Evolutionary conservation across 2,113 vertebrate genomes (phyloP).

Genomic region (Haemorhous mexicanus): DNA sequence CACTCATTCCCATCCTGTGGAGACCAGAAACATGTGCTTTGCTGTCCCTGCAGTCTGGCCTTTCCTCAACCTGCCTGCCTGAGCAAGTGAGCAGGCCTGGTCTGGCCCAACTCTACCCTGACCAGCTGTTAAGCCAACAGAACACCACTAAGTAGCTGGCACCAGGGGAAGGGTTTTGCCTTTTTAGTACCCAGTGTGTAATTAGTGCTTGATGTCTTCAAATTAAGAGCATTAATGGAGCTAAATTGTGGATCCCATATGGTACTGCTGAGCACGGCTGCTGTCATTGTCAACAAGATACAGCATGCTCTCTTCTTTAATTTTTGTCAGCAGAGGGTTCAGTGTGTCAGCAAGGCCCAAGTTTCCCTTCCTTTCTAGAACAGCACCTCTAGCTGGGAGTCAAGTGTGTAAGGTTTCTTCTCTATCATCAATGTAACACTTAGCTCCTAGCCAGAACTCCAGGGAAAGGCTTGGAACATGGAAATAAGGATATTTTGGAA

Average conservation of each 20-base stretch:
- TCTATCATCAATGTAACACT: accelerated
- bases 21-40: conserved; percentile 59
- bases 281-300: conserved; percentile 78
- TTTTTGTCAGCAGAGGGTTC: conserved; percentile 51
- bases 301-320: conserved; percentile 56
- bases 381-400: not conserved
- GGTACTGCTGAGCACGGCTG: conserved; percentile 79
- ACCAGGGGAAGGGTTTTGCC: conserved; percentile 75
- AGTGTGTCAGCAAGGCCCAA: not conserved
- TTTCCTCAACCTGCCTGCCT: conserved; percentile 71
- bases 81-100: conserved; percentile 58
- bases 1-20: conserved; percentile 32
- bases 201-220: conserved; percentile 85
- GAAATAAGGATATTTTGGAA: not conserved
- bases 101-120: conserved; percentile 70
- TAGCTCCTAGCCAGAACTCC: not conserved
- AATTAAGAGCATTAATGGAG: conserved; percentile 87
- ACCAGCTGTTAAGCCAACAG: conserved; percentile 80
- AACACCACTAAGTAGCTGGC: conserved; percentile 77
- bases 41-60: conserved; percentile 51
- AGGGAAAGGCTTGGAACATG: not conserved
- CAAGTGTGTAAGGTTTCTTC: not conserved
- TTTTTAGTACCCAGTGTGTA: conserved; percentile 84
- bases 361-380: not conserved
- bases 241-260: conserved; percentile 84